Evolutionary conservation across 2,113 vertebrate species (phyloP).

Genomic region (Connochaetes taurinus): DNA sequence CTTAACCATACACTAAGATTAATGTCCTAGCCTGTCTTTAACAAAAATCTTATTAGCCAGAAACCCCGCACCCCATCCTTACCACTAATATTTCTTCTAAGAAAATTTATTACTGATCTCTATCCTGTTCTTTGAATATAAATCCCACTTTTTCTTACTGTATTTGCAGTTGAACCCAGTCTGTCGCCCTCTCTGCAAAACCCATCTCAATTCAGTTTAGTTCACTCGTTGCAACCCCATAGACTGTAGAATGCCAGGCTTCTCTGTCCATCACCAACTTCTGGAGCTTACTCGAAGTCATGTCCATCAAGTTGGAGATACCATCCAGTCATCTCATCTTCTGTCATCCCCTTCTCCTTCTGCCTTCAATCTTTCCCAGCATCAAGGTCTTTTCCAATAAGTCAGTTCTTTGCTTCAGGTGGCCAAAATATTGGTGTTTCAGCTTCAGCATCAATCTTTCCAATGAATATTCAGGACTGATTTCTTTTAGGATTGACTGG

Average conservation of each 20-base stretch:
- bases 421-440: background rate
- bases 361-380: background rate
- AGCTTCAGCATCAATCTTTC: background rate
- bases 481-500: background rate
- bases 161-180: background rate
- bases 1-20: background rate
- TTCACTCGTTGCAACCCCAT: background rate
- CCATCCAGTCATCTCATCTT: background rate
- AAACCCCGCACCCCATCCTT: background rate
- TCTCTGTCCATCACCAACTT: background rate
- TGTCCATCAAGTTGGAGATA: background rate
- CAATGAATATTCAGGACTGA: background rate
- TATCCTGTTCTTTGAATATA: background rate
- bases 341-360: background rate
- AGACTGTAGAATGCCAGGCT: background rate
- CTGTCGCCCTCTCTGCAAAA: background rate
- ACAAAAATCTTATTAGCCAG: background rate
- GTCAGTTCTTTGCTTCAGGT: background rate
- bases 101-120: background rate
- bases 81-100: background rate
- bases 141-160: background rate
- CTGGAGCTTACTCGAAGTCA: background rate
- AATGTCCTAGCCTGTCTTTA: background rate
- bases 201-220: background rate
- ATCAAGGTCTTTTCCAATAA: background rate